Conservation (phyloP, 92 coral and sea anemone genomes). For the Diadumene lineata region DNA sequence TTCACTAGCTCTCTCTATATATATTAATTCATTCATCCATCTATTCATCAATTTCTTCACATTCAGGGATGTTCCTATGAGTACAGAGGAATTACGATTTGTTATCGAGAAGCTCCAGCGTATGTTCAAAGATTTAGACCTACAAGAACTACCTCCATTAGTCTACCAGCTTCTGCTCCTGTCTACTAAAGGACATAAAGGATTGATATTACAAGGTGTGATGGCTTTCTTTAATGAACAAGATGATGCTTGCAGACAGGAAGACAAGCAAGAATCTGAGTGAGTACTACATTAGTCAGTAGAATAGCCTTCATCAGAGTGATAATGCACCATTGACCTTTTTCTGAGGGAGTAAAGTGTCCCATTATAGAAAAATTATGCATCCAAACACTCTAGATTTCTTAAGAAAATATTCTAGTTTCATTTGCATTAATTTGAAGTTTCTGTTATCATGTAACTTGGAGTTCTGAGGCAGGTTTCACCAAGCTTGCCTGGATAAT, state of each 20-base stretch:
- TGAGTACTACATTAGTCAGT: background rate
- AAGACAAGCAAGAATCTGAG: constrained; percentile 41
- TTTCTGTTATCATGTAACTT: too few species aligned
- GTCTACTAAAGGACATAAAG: constrained; percentile 94
- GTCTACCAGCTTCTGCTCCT: constrained; percentile 91
- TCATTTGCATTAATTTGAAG: too few species aligned
- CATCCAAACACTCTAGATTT: too few species aligned
- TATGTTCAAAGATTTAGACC: constrained; percentile 85
- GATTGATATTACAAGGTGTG: constrained; percentile 82
- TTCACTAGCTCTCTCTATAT: too few species aligned
- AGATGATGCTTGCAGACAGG: constrained; percentile 74
- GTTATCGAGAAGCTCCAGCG: constrained; percentile 93
- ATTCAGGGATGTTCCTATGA: constrained; percentile 84
- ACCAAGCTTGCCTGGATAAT: too few species aligned
- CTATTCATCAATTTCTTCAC: background rate
- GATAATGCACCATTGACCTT: too few species aligned
- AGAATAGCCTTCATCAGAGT: background rate
- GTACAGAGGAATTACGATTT: constrained; percentile 83
- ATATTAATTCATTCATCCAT: too few species aligned
- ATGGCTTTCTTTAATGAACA: constrained; percentile 75
- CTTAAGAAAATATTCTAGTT: too few species aligned
- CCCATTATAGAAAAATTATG: too few species aligned
- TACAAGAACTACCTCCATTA: constrained; percentile 94
- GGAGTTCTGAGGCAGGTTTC: too few species aligned
- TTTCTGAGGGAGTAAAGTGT: too few species aligned